A percentile compares a stretch with the other conserved stretches of the same genome.
Evolutionary conservation across 2,888 invertebrate genomes (phyloP).

Genomic region (Azorinus chamasolen): DNA sequence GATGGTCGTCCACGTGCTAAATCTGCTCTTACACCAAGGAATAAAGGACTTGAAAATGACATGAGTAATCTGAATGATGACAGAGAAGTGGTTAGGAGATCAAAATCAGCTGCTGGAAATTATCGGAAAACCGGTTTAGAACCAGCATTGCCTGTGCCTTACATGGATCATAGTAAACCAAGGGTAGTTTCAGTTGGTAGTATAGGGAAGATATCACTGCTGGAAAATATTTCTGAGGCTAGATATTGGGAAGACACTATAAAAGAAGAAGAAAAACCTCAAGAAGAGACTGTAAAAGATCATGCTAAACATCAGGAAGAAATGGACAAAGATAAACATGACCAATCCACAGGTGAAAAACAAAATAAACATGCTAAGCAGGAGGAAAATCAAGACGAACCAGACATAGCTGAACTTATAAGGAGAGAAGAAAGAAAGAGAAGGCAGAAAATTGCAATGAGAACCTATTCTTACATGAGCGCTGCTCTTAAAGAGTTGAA

Average conservation of each 20-base stretch:
- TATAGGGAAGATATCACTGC: slow-evolving; percentile 74
- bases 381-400: slow-evolving; percentile 5
- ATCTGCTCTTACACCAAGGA: neutral
- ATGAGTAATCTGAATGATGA: neutral
- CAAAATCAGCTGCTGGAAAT: slow-evolving; percentile 7
- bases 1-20: slow-evolving; percentile 33
- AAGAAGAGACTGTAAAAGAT: neutral
- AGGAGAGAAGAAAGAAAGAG: too few species aligned
- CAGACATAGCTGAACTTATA: too few species aligned
- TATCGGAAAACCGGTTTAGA: slow-evolving; percentile 26
- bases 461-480: too few species aligned
- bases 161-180: slow-evolving; percentile 75
- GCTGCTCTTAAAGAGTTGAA: too few species aligned
- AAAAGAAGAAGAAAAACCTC: slow-evolving; percentile 20
- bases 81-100: neutral
- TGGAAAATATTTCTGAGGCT: slow-evolving; percentile 76
- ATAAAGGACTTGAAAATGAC: too few species aligned
- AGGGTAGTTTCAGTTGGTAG: slow-evolving; percentile 75
- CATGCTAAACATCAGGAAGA: slow-evolving; percentile 5
- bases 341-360: neutral
- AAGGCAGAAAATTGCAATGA: too few species aligned
- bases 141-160: slow-evolving; percentile 66
- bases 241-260: slow-evolving; percentile 71
- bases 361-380: slow-evolving; percentile 7
- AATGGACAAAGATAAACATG: neutral